Conservation (phyloP, 2,888 invertebrate genomes). For the Polydrusus cervinus region DNA sequence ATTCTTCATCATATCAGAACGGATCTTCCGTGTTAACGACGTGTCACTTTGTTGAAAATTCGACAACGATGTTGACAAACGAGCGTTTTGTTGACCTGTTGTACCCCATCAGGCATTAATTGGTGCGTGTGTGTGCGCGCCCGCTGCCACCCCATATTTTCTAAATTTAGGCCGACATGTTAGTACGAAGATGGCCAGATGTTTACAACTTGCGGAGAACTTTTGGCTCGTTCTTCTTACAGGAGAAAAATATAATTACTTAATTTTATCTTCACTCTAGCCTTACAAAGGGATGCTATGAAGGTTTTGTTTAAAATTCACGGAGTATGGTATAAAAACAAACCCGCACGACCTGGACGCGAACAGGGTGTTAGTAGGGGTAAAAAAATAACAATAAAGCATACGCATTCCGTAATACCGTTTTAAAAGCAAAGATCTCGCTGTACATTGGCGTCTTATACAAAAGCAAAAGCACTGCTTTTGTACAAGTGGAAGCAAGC, state of each 20-base stretch:
- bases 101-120: slow-evolving; percentile 29
- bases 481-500: too few relatives aligned
- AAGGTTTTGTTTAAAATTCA: too few relatives aligned
- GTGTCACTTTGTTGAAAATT: slow-evolving; percentile 3
- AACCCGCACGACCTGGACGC: too few relatives aligned
- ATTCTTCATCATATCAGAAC: slow-evolving; percentile 9
- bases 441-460: too few relatives aligned
- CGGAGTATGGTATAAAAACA: too few relatives aligned
- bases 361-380: too few relatives aligned
- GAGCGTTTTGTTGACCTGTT: slow-evolving; percentile 32
- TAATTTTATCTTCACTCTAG: too few relatives aligned
- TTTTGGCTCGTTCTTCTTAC: background rate
- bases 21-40: background rate
- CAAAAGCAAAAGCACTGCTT: too few relatives aligned
- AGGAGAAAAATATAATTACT: background rate
- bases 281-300: too few relatives aligned
- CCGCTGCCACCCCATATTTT: slow-evolving; percentile 5
- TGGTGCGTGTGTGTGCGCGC: background rate
- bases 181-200: background rate
- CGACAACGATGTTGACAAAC: slow-evolving; percentile 28
- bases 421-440: too few relatives aligned
- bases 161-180: background rate
- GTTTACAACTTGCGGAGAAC: slow-evolving; percentile 13
- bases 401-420: too few relatives aligned
- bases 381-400: too few relatives aligned